phyloP scores from a whole-genome alignment of 2,888 invertebrate species.

The Drosophila anomelani region DNA sequence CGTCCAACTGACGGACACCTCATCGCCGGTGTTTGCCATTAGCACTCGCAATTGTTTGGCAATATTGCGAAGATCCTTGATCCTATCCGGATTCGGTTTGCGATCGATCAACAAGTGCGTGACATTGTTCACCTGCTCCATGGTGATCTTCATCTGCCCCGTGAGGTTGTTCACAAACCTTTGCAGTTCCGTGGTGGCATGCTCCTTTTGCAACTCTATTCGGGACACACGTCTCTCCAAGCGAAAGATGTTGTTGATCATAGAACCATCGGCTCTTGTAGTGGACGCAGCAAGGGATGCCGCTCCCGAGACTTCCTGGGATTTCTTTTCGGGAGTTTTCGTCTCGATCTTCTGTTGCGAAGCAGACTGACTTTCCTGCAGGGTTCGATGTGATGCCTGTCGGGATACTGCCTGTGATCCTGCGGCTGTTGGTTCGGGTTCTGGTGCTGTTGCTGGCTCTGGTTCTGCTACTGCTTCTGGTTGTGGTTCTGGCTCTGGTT shows the following conservation, averaged over 20 bases:
- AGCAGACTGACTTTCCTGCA: not conserved
- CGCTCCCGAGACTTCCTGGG: not conserved
- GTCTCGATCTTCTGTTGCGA: not conserved
- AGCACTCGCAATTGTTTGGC: constrained; percentile 61
- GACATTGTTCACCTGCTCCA: constrained; percentile 74
- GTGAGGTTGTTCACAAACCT: constrained; percentile 53
- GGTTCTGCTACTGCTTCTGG: not conserved
- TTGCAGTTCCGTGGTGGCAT: constrained; percentile 48
- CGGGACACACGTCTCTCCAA: constrained; percentile 63
- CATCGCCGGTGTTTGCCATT: constrained; percentile 49
- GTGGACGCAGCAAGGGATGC: constrained; percentile 44
- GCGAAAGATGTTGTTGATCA: constrained; percentile 41
- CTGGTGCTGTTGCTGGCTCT: not conserved
- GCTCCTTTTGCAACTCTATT: constrained; percentile 63
- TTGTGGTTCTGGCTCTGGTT: not conserved
- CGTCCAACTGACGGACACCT: constrained; percentile 64
- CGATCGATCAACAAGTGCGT: constrained; percentile 67
- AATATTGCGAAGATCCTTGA: constrained; percentile 57
- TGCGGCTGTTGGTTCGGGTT: not conserved
- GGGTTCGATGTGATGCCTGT: not conserved
- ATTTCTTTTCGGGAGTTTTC: not conserved
- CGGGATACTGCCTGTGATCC: not conserved
- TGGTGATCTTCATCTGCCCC: constrained; percentile 69
- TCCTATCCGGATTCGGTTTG: constrained; percentile 53
- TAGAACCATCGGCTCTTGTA: constrained; percentile 28